phyloP scores from a whole-genome alignment of 2,113 vertebrate species.

The Bombycilla garrulus region DNA sequence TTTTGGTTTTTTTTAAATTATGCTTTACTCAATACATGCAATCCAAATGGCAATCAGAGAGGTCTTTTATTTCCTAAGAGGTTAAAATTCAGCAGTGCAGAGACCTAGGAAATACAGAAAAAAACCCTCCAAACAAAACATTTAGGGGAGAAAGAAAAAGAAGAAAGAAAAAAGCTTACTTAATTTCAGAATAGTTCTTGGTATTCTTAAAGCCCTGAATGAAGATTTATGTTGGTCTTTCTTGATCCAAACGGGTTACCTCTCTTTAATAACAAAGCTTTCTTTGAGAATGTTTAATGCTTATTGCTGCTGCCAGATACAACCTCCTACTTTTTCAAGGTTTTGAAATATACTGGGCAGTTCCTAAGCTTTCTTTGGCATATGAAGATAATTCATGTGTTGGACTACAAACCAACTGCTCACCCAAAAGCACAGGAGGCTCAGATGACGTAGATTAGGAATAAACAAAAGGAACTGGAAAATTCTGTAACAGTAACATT shows the following conservation, averaged over 20 bases:
- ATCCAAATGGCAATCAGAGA: background rate
- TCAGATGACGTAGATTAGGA: background rate
- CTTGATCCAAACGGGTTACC: conserved; percentile 13
- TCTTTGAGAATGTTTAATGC: conserved; percentile 47
- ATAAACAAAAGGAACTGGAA: conserved; percentile 43
- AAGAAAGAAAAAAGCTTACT: background rate
- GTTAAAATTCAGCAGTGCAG: background rate
- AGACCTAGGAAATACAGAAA: background rate
- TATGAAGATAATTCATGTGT: background rate
- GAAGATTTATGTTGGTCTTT: conserved; percentile 32
- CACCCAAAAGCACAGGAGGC: background rate
- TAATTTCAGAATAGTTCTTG: background rate
- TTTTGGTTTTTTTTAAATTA: background rate
- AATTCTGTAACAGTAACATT: conserved; percentile 22
- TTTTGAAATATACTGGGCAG: conserved; percentile 55
- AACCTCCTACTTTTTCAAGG: conserved; percentile 36
- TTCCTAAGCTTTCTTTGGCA: conserved; percentile 63
- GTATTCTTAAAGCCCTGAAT: background rate
- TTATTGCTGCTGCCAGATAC: conserved; percentile 47
- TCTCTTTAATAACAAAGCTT: conserved; percentile 44
- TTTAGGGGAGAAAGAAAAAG: background rate
- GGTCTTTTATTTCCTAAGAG: background rate
- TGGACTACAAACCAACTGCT: background rate
- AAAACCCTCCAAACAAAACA: background rate
- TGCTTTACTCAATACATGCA: background rate